These are phyloP conservation scores for Antechinus stuartii DNA, from an alignment of 2,113 vertebrate species.

Conservation along the genomic window DNA sequence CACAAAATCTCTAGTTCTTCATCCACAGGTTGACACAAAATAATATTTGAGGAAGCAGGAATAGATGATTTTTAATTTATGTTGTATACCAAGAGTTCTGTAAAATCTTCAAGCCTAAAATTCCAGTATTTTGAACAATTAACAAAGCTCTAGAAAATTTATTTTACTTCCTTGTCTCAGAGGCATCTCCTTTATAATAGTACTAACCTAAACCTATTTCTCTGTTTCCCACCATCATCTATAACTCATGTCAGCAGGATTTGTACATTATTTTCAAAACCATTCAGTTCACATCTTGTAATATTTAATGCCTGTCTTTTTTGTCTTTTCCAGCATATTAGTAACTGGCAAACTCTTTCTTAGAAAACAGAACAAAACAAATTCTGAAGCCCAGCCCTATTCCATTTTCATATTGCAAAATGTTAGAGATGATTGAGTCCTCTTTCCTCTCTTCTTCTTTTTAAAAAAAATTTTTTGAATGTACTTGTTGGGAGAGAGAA, in stretches of 20 bases:
- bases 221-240: constrained; percentile 44
- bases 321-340: constrained; percentile 42
- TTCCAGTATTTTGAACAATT: not conserved
- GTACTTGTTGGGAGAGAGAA: constrained; percentile 42
- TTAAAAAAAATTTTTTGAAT: not conserved
- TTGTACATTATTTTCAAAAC: constrained; percentile 61
- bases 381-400: constrained; percentile 65
- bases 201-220: constrained; percentile 46
- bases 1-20: not conserved
- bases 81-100: not conserved
- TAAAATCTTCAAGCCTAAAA: not conserved
- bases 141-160: not conserved
- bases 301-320: constrained; percentile 61
- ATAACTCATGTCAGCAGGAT: constrained; percentile 63
- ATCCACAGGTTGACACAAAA: not conserved
- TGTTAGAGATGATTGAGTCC: constrained; percentile 65
- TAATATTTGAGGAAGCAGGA: not conserved
- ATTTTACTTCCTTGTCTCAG: not conserved
- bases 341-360: constrained; percentile 61
- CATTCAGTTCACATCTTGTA: constrained; percentile 72
- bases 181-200: not conserved
- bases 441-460: constrained; percentile 45
- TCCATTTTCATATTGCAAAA: constrained; percentile 60
- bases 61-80: not conserved
- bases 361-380: constrained; percentile 70